Evolutionary conservation across 2,888 invertebrate species (phyloP).

Genomic region (Pimpla rufipes): DNA sequence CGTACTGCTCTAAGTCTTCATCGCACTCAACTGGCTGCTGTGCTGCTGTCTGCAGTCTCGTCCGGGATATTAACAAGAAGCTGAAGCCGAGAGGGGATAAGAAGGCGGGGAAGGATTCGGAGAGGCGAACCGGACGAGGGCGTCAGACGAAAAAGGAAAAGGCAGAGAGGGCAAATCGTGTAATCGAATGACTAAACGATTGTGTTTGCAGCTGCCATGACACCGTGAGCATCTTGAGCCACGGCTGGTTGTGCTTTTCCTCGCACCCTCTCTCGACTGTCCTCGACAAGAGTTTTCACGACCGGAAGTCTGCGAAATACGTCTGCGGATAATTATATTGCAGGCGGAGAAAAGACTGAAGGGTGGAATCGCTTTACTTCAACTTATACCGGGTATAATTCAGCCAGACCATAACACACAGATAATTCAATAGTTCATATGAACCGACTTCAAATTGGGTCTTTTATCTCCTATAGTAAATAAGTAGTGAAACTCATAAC

Average conservation of each 20-base stretch:
- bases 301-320: conserved; percentile 62
- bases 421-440: not conserved
- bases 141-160: conserved; percentile 43
- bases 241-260: not conserved
- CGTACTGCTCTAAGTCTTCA: conserved; percentile 64
- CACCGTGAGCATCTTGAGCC: conserved; percentile 43
- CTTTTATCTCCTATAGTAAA: too few species aligned
- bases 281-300: conserved; percentile 34
- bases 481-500: too few species aligned
- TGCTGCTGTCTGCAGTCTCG: conserved; percentile 59
- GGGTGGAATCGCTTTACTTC: not conserved
- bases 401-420: not conserved
- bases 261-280: conserved; percentile 2
- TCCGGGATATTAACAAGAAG: conserved; percentile 77
- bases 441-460: too few species aligned
- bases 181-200: conserved; percentile 79
- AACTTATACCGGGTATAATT: too few species aligned
- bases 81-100: conserved; percentile 28
- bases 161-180: conserved; percentile 71
- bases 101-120: conserved; percentile 52
- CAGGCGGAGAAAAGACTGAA: conserved; percentile 32
- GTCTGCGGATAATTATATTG: conserved; percentile 45
- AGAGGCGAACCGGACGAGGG: conserved; percentile 49
- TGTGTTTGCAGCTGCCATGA: conserved; percentile 75
- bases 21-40: conserved; percentile 69